Evolutionary conservation across 2,888 invertebrate species (phyloP).

Genomic region (Timema cristinae): DNA sequence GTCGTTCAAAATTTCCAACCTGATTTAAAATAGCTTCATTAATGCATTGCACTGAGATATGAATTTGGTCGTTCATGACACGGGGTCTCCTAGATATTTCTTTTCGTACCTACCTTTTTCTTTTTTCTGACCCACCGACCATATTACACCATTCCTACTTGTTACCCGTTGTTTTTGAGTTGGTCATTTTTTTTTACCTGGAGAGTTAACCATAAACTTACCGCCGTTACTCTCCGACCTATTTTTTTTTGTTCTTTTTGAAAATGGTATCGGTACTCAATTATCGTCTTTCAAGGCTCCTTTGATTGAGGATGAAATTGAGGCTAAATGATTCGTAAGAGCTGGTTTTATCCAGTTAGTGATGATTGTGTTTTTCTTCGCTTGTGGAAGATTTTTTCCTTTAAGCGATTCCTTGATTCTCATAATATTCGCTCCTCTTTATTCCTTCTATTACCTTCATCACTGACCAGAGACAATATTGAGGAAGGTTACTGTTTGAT

Average conservation of each 20-base stretch:
- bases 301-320: neutral
- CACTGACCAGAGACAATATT: conserved; percentile 15
- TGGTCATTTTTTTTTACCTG: neutral
- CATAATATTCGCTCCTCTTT: conserved; percentile 4
- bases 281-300: neutral
- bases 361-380: too few relatives aligned
- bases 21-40: conserved; percentile 5
- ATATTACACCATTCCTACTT: neutral
- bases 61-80: neutral
- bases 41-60: neutral
- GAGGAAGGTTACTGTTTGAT: too few relatives aligned
- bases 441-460: conserved; percentile 38
- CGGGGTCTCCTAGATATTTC: neutral
- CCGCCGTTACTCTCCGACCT: conserved; percentile 17
- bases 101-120: conserved; percentile 11
- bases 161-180: neutral
- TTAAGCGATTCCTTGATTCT: neutral
- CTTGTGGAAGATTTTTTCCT: neutral
- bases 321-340: neutral
- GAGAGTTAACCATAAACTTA: too few relatives aligned
- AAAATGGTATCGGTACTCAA: neutral
- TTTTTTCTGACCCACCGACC: neutral
- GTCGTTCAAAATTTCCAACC: conserved; percentile 4
- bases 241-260: conserved; percentile 16
- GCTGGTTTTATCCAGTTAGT: too few relatives aligned